phyloP scores from a whole-genome alignment of 2,888 invertebrate species.

The Nephrotoma flavescens region DNA sequence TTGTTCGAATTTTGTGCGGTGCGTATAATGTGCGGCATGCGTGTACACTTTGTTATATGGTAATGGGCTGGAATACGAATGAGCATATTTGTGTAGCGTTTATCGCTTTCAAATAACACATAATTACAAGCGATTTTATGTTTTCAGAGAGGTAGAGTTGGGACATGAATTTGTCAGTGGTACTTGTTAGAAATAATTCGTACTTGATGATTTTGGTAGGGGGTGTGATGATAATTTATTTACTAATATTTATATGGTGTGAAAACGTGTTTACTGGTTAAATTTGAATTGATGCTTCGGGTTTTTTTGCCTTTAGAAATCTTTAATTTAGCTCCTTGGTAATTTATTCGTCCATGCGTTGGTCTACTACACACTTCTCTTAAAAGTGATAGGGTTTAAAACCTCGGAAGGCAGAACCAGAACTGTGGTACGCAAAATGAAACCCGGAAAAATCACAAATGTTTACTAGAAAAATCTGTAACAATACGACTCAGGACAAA shows the following conservation, averaged over 20 bases:
- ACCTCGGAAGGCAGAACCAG: too few relatives aligned
- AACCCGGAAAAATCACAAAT: too few relatives aligned
- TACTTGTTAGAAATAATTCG: not conserved
- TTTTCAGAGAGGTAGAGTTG: not conserved
- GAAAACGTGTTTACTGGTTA: not conserved
- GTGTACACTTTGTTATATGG: not conserved
- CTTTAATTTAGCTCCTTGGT: too few relatives aligned
- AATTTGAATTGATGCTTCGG: too few relatives aligned
- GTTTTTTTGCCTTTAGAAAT: too few relatives aligned
- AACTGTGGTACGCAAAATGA: too few relatives aligned
- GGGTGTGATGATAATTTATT: not conserved
- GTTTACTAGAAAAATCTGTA: too few relatives aligned
- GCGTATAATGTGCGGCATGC: not conserved
- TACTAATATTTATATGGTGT: not conserved
- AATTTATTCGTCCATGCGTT: too few relatives aligned
- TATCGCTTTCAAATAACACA: not conserved
- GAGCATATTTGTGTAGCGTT: not conserved
- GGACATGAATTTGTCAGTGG: not conserved
- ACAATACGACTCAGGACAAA: too few relatives aligned
- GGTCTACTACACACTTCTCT: too few relatives aligned
- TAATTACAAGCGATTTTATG: not conserved
- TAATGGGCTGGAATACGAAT: not conserved
- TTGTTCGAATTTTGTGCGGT: not conserved
- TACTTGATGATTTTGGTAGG: not conserved
- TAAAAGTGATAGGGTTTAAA: too few relatives aligned